Conservation (phyloP, 2,888 invertebrate genomes). For the Coremacera marginata region DNA sequence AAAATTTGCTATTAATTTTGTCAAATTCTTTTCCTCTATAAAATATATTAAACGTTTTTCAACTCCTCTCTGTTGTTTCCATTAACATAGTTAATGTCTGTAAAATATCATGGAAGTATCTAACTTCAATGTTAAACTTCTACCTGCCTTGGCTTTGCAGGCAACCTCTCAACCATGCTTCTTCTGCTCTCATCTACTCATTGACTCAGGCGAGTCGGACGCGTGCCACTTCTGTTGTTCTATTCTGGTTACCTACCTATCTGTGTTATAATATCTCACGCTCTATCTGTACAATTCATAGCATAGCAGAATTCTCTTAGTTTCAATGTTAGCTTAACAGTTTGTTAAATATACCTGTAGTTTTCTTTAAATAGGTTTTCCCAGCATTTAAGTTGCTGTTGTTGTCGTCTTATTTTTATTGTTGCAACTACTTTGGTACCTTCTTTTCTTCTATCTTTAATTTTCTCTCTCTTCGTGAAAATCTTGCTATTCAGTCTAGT, state of each 20-base stretch:
- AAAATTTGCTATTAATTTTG: no score
- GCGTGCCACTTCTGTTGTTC: slow-evolving; percentile 1
- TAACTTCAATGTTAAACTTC: neutral
- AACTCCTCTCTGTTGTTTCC: no score
- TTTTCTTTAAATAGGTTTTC: neutral
- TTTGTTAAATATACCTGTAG: slow-evolving; percentile 5
- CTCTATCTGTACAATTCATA: neutral
- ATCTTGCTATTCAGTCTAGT: slow-evolving; percentile 35
- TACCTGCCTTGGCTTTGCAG: no score
- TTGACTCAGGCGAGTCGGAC: neutral
- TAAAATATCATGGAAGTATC: neutral
- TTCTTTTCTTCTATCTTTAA: neutral
- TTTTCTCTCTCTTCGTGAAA: neutral
- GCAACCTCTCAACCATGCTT: no score
- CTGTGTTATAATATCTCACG: neutral
- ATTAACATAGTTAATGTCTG: neutral
- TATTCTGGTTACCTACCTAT: neutral
- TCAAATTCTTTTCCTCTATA: no score
- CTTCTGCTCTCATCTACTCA: no score
- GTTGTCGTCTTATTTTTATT: neutral
- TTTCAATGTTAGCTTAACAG: no score
- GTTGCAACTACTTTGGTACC: neutral
- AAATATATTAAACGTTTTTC: no score
- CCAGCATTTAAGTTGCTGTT: neutral
- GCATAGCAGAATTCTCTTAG: neutral